Evolutionary conservation across 1,140 invertebrate species (phyloP).

Genomic region (Rhagoletis pomonella): DNA sequence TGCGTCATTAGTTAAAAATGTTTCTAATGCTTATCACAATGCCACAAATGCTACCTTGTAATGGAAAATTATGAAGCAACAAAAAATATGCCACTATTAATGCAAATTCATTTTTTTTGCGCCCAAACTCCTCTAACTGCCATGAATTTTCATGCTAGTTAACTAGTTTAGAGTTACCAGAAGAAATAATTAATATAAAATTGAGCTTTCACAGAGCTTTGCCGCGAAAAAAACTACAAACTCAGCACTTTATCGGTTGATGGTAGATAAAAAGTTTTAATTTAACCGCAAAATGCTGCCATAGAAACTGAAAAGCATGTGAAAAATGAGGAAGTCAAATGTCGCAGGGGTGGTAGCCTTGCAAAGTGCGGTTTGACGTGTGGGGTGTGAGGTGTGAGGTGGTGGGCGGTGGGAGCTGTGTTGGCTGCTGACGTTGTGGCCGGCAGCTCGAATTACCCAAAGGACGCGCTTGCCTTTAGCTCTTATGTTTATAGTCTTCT

Average conservation of each 20-base stretch:
- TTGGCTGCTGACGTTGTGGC: not conserved
- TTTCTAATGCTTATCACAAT: too few species aligned
- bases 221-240: too few species aligned
- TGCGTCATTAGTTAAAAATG: too few species aligned
- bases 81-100: not conserved
- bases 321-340: not conserved
- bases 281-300: conserved; percentile 25
- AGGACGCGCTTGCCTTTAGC: not conserved
- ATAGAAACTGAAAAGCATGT: not conserved
- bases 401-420: not conserved
- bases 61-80: not conserved
- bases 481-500: not conserved
- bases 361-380: not conserved
- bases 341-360: not conserved
- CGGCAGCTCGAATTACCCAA: not conserved
- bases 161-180: not conserved
- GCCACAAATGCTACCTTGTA: not conserved
- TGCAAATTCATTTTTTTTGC: not conserved
- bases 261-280: not conserved
- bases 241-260: not conserved
- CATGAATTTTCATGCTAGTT: not conserved
- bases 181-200: not conserved
- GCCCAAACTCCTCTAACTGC: not conserved
- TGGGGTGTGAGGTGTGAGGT: not conserved
- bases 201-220: too few species aligned